Evolutionary conservation across 1,140 invertebrate species (phyloP).

Genomic region (Drosophila cardini): DNA sequence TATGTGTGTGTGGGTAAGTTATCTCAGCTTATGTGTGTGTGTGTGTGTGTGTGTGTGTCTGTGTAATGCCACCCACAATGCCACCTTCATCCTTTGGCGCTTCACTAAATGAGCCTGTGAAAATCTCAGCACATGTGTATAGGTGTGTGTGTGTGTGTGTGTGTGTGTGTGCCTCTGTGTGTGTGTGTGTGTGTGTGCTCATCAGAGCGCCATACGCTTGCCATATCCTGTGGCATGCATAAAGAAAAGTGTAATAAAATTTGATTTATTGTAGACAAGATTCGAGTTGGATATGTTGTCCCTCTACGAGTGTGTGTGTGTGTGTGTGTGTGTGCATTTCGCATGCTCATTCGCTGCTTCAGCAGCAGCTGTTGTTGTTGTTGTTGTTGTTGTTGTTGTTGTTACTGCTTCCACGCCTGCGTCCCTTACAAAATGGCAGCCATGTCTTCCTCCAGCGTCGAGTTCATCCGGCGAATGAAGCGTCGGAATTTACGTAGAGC

Average conservation of each 20-base stretch:
- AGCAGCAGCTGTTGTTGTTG: slow-evolving; percentile 34
- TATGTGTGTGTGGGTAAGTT: background rate
- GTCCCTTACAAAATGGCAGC: slow-evolving; percentile 48
- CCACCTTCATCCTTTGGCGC: background rate
- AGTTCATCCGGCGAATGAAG: slow-evolving; percentile 72
- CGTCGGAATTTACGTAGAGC: slow-evolving; percentile 60
- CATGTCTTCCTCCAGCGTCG: slow-evolving; percentile 46
- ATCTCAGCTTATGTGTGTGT: background rate
- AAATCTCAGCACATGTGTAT: slow-evolving; percentile 61
- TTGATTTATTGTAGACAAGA: slow-evolving; percentile 85
- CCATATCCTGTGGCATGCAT: slow-evolving; percentile 83
- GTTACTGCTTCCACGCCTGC: slow-evolving; percentile 72
- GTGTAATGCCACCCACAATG: slow-evolving; percentile 39
- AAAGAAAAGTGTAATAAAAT: slow-evolving; percentile 85
- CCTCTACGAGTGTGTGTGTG: slow-evolving; percentile 13
- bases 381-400: slow-evolving; percentile 22
- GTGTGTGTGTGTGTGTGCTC: slow-evolving; percentile 65
- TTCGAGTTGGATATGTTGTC: slow-evolving; percentile 81
- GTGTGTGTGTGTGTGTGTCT: slow-evolving; percentile 3
- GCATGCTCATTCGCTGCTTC: slow-evolving; percentile 73
- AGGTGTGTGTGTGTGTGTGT: slow-evolving; percentile 26
- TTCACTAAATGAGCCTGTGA: slow-evolving; percentile 64
- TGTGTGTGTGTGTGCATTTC: slow-evolving; percentile 55
- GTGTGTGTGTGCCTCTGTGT: slow-evolving; percentile 6
- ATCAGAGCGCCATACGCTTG: slow-evolving; percentile 80